Conservation (phyloP, 2,888 invertebrate species). For the Diabrotica balteata region DNA sequence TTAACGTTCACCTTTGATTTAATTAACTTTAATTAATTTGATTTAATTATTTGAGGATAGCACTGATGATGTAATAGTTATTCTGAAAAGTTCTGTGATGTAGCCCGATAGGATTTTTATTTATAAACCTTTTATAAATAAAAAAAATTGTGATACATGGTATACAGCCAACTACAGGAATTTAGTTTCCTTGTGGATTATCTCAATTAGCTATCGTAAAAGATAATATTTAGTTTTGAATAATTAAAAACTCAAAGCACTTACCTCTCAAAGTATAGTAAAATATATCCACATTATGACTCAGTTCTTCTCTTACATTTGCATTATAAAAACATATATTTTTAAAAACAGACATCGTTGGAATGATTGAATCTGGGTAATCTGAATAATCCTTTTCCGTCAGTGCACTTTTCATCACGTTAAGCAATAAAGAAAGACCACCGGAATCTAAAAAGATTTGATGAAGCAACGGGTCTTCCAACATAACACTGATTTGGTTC, state of each 20-base stretch:
- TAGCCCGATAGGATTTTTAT: too few species aligned
- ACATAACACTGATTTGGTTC: conserved; percentile 72
- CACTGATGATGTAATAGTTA: too few species aligned
- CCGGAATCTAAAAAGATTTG: conserved; percentile 66
- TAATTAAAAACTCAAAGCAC: neutral
- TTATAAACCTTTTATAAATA: too few species aligned
- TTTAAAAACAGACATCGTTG: conserved; percentile 62
- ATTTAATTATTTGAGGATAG: too few species aligned
- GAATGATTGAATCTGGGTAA: conserved; percentile 64
- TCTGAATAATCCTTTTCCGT: conserved; percentile 60
- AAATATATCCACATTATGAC: conserved; percentile 60
- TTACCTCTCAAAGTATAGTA: conserved; percentile 62
- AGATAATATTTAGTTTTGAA: conserved; percentile 17
- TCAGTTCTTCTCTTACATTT: conserved; percentile 66
- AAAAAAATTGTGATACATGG: too few species aligned
- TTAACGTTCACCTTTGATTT: too few species aligned
- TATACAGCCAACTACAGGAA: too few species aligned
- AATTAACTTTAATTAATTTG: too few species aligned
- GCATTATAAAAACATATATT: conserved; percentile 64
- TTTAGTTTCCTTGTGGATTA: too few species aligned
- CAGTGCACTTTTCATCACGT: conserved; percentile 61
- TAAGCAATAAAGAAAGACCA: conserved; percentile 64
- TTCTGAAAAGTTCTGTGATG: too few species aligned
- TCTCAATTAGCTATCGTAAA: too few species aligned
- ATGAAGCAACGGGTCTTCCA: conserved; percentile 69